These are phyloP conservation scores for Leptothorax acervorum DNA, from an alignment of 2,888 invertebrate genomes.

Conservation along the genomic window DNA sequence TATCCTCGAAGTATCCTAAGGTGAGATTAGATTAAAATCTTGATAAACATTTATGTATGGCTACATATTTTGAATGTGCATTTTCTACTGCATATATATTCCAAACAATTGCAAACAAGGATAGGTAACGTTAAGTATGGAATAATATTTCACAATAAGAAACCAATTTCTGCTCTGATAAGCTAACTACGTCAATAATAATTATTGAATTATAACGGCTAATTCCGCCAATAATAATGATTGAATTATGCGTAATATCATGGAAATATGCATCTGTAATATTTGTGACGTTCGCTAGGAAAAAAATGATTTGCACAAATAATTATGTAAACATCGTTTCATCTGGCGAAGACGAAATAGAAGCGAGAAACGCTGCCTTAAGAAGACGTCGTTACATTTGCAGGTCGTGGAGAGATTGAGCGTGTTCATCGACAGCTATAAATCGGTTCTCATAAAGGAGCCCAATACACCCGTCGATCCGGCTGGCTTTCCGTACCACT, in stretches of 20 bases:
- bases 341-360: background rate
- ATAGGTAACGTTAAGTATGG: background rate
- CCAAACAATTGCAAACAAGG: background rate
- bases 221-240: background rate
- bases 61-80: background rate
- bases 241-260: background rate
- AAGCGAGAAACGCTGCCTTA: background rate
- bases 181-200: background rate
- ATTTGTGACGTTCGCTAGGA: background rate
- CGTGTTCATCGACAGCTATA: slow-evolving; percentile 71
- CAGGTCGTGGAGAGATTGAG: slow-evolving; percentile 74
- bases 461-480: slow-evolving; percentile 68
- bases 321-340: background rate
- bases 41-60: background rate
- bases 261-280: background rate
- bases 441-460: slow-evolving; percentile 69
- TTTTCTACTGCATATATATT: background rate
- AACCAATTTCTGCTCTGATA: background rate
- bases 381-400: slow-evolving; percentile 20
- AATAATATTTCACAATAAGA: background rate
- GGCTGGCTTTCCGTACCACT: slow-evolving; percentile 71
- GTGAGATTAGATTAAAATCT: slow-evolving; percentile 60
- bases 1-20: slow-evolving; percentile 75
- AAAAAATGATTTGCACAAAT: background rate
- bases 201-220: background rate